Conservation (phyloP, 2,888 invertebrate species). For the Tyria jacobaeae region DNA sequence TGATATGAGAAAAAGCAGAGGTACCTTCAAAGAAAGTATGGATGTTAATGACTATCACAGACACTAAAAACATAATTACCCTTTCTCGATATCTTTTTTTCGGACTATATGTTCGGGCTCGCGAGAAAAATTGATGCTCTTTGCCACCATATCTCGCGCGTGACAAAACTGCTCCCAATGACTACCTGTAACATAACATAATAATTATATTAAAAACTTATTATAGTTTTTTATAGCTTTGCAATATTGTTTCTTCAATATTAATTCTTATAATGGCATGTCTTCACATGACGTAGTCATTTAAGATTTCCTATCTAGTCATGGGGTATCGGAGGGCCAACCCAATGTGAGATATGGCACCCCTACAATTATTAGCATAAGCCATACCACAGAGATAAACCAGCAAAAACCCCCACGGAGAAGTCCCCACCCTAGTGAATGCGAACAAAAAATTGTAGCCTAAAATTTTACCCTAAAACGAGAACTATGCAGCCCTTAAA, state of each 20-base stretch:
- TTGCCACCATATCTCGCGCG: conserved; percentile 70
- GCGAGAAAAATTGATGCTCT: conserved; percentile 61
- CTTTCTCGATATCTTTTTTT: conserved; percentile 58
- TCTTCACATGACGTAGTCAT: no score
- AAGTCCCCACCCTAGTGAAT: no score
- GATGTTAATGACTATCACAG: conserved; percentile 60
- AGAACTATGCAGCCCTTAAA: neutral
- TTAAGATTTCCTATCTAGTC: no score
- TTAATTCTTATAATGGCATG: no score
- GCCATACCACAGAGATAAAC: neutral
- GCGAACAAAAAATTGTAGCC: neutral
- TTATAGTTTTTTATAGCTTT: no score
- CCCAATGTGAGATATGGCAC: neutral
- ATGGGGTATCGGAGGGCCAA: no score
- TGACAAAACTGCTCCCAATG: conserved; percentile 77
- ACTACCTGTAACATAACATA: conserved; percentile 55
- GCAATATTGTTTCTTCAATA: neutral
- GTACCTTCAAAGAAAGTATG: conserved; percentile 50
- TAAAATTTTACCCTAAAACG: neutral
- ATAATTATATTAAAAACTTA: neutral
- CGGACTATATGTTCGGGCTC: conserved; percentile 55
- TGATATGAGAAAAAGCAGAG: conserved; percentile 9
- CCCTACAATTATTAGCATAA: neutral
- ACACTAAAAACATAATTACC: conserved; percentile 53
- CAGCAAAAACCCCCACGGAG: neutral